Percentiles rank a stretch among this genome's conserved stretches.
phyloP scores from a whole-genome alignment of 2,797 vertebrate genomes.

The Chrysocyon brachyurus region DNA sequence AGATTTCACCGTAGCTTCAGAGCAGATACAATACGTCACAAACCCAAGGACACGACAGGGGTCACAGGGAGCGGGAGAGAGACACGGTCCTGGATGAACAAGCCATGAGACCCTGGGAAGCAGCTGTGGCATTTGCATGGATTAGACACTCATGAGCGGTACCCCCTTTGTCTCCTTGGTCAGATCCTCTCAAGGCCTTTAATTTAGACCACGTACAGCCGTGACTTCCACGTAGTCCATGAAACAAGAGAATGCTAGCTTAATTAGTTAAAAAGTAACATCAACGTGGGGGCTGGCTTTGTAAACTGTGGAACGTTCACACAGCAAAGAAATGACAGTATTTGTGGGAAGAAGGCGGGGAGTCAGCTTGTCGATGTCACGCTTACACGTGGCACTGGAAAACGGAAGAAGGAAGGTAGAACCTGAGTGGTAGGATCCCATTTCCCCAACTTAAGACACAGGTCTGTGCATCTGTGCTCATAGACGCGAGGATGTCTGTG shows the following conservation, averaged over 20 bases:
- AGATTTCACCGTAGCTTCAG: background rate
- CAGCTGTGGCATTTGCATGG: fast-evolving
- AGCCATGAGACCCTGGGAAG: fast-evolving
- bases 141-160: fast-evolving
- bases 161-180: background rate
- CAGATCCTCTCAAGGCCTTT: background rate
- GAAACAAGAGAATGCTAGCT: background rate
- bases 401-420: too few species aligned
- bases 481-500: too few species aligned
- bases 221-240: background rate
- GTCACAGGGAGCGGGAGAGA: too few species aligned
- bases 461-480: fast-evolving
- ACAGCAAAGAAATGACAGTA: fast-evolving
- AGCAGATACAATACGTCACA: background rate
- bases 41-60: background rate
- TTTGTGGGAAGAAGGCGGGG: background rate
- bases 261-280: too few species aligned
- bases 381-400: fast-evolving
- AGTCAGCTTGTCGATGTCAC: fast-evolving
- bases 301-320: fast-evolving
- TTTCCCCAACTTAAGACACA: fast-evolving
- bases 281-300: too few species aligned
- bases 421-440: background rate
- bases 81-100: too few species aligned
- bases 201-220: background rate